Evolutionary conservation across 2,888 invertebrate species (phyloP).

Genomic region (Cerastoderma edule): DNA sequence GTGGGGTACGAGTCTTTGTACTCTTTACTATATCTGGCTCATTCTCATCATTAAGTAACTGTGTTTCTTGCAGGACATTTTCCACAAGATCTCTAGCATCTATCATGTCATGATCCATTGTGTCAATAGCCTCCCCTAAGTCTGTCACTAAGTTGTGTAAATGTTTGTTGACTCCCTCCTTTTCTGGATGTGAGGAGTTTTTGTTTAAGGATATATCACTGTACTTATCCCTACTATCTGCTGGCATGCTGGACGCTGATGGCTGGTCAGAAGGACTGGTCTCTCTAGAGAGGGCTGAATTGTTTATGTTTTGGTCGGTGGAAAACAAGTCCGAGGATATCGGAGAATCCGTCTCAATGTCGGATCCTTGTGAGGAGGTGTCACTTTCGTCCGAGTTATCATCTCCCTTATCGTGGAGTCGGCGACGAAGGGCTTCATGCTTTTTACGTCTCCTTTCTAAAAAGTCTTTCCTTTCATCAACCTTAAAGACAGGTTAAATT

Average conservation of each 20-base stretch:
- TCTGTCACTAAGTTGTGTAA: conserved; percentile 53
- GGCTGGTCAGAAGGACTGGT: background rate
- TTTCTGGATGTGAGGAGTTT: conserved; percentile 56
- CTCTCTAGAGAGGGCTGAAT: conserved; percentile 1
- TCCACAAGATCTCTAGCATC: conserved; percentile 67
- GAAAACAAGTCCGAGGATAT: conserved; percentile 5
- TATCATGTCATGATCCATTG: conserved; percentile 47
- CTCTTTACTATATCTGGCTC: conserved; percentile 97
- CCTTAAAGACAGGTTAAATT: no score
- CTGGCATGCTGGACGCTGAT: conserved; percentile 12
- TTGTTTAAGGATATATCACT: conserved; percentile 55
- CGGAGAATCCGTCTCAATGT: conserved; percentile 15
- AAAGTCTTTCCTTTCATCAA: conserved; percentile 64
- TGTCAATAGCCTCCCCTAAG: conserved; percentile 4
- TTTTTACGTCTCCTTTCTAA: conserved; percentile 70
- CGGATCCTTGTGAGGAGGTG: conserved; percentile 7
- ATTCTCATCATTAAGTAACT: conserved; percentile 57
- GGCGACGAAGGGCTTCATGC: conserved; percentile 72
- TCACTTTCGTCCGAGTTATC: conserved; percentile 22
- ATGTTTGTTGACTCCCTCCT: conserved; percentile 56
- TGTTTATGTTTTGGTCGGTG: conserved; percentile 1
- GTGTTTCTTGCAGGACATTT: conserved; percentile 70
- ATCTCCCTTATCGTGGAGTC: conserved; percentile 64
- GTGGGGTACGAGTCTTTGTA: conserved; percentile 87
- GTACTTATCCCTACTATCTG: conserved; percentile 27